A percentile compares a stretch with the other conserved stretches of the same genome.
phyloP scores from a whole-genome alignment of 2,113 vertebrate species.

The Antechinus flavipes region DNA sequence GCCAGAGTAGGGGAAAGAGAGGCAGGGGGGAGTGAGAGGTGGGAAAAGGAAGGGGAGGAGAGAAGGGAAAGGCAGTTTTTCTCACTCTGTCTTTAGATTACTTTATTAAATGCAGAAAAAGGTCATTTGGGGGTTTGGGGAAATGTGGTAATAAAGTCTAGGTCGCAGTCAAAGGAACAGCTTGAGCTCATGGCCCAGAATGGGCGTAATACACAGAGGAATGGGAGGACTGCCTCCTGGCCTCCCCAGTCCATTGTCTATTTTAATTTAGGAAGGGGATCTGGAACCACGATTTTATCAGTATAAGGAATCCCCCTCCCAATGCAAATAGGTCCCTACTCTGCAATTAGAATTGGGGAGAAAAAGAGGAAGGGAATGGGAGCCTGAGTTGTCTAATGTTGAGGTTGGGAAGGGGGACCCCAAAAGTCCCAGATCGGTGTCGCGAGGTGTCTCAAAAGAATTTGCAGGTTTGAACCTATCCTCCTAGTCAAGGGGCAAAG shows the following conservation, averaged over 20 bases:
- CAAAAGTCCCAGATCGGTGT: too few relatives aligned
- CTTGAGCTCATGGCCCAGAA: not conserved
- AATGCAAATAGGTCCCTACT: not conserved
- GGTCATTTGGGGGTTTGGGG: not conserved
- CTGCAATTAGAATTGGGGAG: not conserved
- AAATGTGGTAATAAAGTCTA: not conserved
- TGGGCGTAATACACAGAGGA: not conserved
- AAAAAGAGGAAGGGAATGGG: not conserved
- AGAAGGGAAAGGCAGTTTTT: not conserved
- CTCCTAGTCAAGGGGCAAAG: too few relatives aligned
- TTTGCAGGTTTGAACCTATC: too few relatives aligned
- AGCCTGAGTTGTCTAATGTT: not conserved
- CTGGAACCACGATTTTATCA: not conserved
- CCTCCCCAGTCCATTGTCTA: not conserved
- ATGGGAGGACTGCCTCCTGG: not conserved
- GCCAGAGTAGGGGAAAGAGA: not conserved
- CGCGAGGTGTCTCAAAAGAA: too few relatives aligned
- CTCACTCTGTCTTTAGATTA: not conserved
- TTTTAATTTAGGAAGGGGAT: not conserved
- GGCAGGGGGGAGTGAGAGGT: fast-evolving
- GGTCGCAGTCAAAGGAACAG: not conserved
- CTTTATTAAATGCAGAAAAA: not conserved
- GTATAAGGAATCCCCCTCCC: not conserved
- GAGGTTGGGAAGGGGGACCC: too few relatives aligned
- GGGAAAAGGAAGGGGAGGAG: constrained; percentile 3